Evolutionary conservation across 2,797 vertebrate species (phyloP), one percentile per base, ranked within the genome.

Genomic region (Furcifer pardalis): DNA sequence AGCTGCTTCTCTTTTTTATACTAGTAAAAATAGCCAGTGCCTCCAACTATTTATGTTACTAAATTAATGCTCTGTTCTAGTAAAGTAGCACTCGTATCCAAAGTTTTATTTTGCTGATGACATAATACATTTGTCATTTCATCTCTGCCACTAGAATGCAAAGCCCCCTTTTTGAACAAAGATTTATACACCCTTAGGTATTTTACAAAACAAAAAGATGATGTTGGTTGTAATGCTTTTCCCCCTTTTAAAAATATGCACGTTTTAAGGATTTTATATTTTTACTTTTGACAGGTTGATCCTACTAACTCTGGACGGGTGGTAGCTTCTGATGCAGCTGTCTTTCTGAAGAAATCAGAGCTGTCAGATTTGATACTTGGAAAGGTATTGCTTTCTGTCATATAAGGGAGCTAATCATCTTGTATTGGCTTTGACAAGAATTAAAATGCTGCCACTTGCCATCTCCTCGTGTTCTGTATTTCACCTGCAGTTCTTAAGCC

Each of bases 341-440:
- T 97, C 84, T 99, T 99, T 94, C 93, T 99, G 91, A 99, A 99
- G 94, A 98, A 96, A 93, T 99, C 99, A 49, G 98, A 97, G 27
- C 95, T 99, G 92, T 97, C 98, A 81, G 99, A 99, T 93, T 94
- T 99, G 90, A 96, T 99, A 81, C 96, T 99, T 87, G 98, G 99
- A 88, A 99, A 99, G 97, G 99, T 94, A 88, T 86, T 83, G 32
- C 35, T 88, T 75, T 85, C 23, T 86, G 52, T 82, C 13, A 42
- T 0, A 42, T 75, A 75, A 44, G 13, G 42, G 25, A 5, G 30
- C 74, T 88, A 52, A 81, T 84, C 69, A 71, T 78, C 4, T 15
- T 72, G 9, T 72, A 25, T 85, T 85, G 6, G 32, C 77, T 88
- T 74, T 71, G 1, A 52, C 52, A 42, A 5, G 42, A 88, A 65